Evolutionary conservation across 2,888 invertebrate genomes (phyloP), one percentile per base, ranked within the genome.

Genomic region (Drosophila acutilabella): DNA sequence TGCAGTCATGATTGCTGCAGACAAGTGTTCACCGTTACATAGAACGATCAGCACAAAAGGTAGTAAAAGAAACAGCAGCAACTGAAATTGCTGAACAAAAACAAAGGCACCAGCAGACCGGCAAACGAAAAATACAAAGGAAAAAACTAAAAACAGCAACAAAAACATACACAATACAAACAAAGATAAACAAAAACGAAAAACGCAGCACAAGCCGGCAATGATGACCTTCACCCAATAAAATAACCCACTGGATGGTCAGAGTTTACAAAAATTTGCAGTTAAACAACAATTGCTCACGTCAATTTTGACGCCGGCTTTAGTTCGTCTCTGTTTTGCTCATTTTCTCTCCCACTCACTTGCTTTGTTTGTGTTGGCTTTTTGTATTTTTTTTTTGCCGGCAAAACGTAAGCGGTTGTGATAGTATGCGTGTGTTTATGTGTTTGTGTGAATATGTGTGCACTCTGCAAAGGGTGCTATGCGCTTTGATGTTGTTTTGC

Each of bases 201-300:
- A 18, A 44, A 20, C 20, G 40, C 30, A 47, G 30, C 36, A 36
- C 11, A 36, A 44, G 52, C 54, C 61, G 67, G 66, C 69, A 36
- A 13, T 36, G 58, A 57, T 70, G 82, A 88, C 82, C 82, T 82
- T 82, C 82, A 88, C 88, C 82, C 82, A 82, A 85, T 82, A 88
- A 82, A 85, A 66, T 85, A 68, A 69, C 66, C 60, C 64, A 80
- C 69, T 62, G 52, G 18, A 26, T 69, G 86, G 79, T 78, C 81
- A 88, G 64, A 81, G 85, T 72, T 81, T 65, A 75, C 57, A 50
- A 58, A 58, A 57, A 62, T 85, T 83, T 84, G 81, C 81, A 84
- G 78, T 80, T 66, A 48, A 80, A 81, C 54, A 44, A 44, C 73
- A 81, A 83, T 77, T 81, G 73, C 61, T 73, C 71, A 70, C 58